A percentile compares a stretch with the other conserved stretches of the same genome.
phyloP scores from a whole-genome alignment of 1,140 invertebrate species.

The Drosophila sturtevanti region DNA sequence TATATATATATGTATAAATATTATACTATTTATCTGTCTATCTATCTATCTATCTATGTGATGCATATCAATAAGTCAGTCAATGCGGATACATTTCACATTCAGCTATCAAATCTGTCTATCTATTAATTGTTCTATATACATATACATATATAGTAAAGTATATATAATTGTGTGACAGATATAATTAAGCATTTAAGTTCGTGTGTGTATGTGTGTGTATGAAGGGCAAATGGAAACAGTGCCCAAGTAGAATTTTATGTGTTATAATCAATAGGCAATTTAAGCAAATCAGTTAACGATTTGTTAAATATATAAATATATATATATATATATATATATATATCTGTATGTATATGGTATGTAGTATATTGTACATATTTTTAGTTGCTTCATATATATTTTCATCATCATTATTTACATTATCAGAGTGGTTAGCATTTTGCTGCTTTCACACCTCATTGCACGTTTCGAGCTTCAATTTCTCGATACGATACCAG shows the following conservation, averaged over 20 bases:
- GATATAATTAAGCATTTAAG: slow-evolving; percentile 24
- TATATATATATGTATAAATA: too few species aligned
- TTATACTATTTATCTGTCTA: not conserved
- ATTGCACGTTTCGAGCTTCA: slow-evolving; percentile 30
- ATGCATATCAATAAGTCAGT: not conserved
- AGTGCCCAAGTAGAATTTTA: not conserved
- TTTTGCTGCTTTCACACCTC: slow-evolving; percentile 38
- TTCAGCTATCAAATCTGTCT: not conserved
- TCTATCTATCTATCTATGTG: not conserved
- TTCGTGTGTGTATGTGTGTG: not conserved
- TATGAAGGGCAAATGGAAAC: slow-evolving; percentile 48
- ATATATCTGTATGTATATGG: slow-evolving; percentile 25
- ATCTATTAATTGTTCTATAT: not conserved
- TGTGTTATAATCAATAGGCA: not conserved
- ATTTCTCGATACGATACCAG: not conserved
- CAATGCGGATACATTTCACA: not conserved
- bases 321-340: not conserved
- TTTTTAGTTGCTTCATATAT: not conserved
- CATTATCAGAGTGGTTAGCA: slow-evolving; percentile 45
- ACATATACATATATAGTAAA: not conserved
- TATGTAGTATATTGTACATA: too few species aligned
- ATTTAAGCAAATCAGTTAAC: not conserved
- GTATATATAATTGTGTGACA: not conserved
- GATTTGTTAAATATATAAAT: not conserved
- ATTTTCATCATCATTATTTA: slow-evolving; percentile 36